Conservation (phyloP, 2,113 vertebrate species). For the Propithecus coquereli region DNA sequence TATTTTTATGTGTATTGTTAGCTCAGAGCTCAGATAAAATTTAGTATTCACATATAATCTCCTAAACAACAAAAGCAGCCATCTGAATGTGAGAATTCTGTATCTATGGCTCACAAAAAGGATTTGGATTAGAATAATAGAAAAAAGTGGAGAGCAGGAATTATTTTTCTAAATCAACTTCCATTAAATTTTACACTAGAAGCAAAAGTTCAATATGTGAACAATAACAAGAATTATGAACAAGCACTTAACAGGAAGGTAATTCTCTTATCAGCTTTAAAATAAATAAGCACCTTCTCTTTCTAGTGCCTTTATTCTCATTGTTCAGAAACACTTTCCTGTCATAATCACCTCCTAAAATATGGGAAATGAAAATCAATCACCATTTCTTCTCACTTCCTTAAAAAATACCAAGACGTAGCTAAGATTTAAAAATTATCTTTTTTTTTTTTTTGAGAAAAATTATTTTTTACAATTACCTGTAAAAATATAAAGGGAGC, state of each 20-base stretch:
- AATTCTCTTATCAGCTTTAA: slow-evolving; percentile 31
- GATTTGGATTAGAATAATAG: slow-evolving; percentile 16
- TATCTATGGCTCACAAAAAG: neutral
- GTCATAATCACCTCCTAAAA: slow-evolving; percentile 49
- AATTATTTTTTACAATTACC: neutral
- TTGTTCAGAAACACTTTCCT: slow-evolving; percentile 30
- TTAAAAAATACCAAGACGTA: neutral
- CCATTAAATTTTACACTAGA: slow-evolving; percentile 44
- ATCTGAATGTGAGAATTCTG: neutral
- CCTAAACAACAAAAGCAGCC: slow-evolving; percentile 16
- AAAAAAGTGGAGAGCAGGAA: slow-evolving; percentile 29
- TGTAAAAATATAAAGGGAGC: neutral
- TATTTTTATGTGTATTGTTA: slow-evolving; percentile 67
- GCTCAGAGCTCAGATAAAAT: slow-evolving; percentile 54
- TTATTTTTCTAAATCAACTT: slow-evolving; percentile 43
- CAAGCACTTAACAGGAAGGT: slow-evolving; percentile 36
- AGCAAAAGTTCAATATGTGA: slow-evolving; percentile 41
- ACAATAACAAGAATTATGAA: slow-evolving; percentile 35
- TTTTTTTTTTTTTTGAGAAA: neutral
- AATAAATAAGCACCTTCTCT: slow-evolving; percentile 52
- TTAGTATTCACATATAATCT: slow-evolving; percentile 59
- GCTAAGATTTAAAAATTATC: neutral
- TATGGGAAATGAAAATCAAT: slow-evolving; percentile 30
- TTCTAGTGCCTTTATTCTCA: slow-evolving; percentile 12
- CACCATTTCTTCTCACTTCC: neutral